Conservation (phyloP, 2,797 vertebrate genomes). For the Hirundo rustica region DNA sequence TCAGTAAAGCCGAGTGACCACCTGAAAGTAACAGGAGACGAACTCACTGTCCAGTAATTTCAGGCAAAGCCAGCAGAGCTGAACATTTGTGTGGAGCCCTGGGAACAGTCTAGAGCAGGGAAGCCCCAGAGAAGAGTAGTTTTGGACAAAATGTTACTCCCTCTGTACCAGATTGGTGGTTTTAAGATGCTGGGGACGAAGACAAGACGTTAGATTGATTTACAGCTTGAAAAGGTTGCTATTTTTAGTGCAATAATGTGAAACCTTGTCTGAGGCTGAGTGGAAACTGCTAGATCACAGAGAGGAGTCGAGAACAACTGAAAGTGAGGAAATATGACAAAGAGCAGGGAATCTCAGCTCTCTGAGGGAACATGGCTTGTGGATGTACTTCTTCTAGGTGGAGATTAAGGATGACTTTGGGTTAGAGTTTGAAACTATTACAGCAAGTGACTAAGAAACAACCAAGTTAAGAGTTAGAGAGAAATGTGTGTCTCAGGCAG, state of each 20-base stretch:
- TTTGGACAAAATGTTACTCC: not conserved
- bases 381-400: not conserved
- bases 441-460: not conserved
- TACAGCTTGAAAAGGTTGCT: not conserved
- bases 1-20: not conserved
- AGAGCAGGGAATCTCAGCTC: not conserved
- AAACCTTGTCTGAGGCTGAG: not conserved
- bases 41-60: not conserved
- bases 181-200: not conserved
- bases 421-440: constrained; percentile 1
- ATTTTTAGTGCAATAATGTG: not conserved
- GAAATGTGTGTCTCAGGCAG: constrained; percentile 6
- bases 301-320: not conserved
- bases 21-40: not conserved
- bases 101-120: not conserved
- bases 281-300: not conserved
- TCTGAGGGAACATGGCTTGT: not conserved
- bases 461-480: not conserved
- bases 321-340: not conserved
- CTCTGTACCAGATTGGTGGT: not conserved
- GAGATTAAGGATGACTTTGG: not conserved
- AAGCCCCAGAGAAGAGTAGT: not conserved
- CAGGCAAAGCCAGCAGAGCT: not conserved
- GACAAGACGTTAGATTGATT: not conserved
- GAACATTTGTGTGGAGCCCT: not conserved